Conservation (phyloP, 2,888 invertebrate genomes). For the Drosophila histrio region DNA sequence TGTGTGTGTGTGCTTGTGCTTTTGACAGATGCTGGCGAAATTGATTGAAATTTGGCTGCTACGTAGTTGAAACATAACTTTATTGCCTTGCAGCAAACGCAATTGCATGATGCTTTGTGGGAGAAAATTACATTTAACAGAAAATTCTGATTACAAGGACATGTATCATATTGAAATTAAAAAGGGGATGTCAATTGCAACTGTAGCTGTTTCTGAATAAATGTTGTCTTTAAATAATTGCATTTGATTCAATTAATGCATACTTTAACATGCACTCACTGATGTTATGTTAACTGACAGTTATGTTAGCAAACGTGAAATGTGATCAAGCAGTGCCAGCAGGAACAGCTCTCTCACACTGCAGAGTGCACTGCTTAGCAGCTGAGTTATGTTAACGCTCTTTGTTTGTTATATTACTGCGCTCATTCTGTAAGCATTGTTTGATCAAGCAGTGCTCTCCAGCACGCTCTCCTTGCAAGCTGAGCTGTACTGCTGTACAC, state of each 20-base stretch:
- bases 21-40: conserved; percentile 39
- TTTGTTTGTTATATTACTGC: too few relatives aligned
- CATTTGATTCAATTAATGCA: background rate
- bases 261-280: background rate
- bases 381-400: background rate
- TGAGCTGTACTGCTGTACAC: too few relatives aligned
- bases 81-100: conserved; percentile 15
- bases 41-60: conserved; percentile 41
- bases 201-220: background rate
- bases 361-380: background rate
- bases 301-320: background rate
- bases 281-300: background rate
- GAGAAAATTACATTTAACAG: conserved; percentile 11
- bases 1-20: conserved; percentile 4
- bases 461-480: too few relatives aligned
- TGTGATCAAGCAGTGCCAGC: background rate
- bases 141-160: conserved; percentile 1
- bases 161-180: background rate
- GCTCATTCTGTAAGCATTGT: background rate
- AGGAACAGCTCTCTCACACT: background rate
- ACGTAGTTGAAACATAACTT: conserved; percentile 11
- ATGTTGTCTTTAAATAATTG: background rate
- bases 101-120: conserved; percentile 28
- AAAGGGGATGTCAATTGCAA: background rate
- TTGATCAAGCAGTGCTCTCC: too few relatives aligned